These are phyloP conservation scores for Rattus norvegicus DNA, from an alignment of 2,113 vertebrate species.

Conservation along the genomic window GRCr8 NC_086024.1:113574001-113574500, in stretches of 20 bases:
- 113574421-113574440: not conserved
- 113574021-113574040: not conserved
- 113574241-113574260: not conserved
- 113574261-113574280: constrained; percentile 4
- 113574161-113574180: constrained; percentile 2
- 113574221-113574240: not conserved
- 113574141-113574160: constrained; percentile 43
- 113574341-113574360: not conserved
- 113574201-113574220: constrained; percentile 1
- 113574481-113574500: not conserved
- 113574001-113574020: not conserved
- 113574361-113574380: not conserved
- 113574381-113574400: not conserved
- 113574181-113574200: constrained; percentile 7
- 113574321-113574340: not conserved
- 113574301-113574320: not conserved
- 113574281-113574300: not conserved
- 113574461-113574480: not conserved
- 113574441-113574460: not conserved
- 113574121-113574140: not conserved
- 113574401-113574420: not conserved
- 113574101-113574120: not conserved
- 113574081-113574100: not conserved
- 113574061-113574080: not conserved
- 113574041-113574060: not conserved